Evolutionary conservation across 2,888 invertebrate genomes (phyloP).

Genomic region (Trichopoda pennipes): DNA sequence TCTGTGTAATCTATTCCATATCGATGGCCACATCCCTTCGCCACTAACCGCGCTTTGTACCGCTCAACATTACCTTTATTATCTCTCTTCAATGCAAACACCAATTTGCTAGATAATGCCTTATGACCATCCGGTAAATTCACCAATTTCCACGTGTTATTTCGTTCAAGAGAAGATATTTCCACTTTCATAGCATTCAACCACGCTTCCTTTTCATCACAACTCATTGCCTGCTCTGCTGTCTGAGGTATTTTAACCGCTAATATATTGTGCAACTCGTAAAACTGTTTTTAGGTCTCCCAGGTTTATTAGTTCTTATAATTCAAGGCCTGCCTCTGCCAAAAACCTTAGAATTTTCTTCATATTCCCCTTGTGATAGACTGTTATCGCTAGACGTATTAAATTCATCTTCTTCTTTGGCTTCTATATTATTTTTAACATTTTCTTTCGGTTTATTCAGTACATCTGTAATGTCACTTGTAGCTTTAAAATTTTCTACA

Average conservation of each 20-base stretch:
- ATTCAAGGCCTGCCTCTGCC: neutral
- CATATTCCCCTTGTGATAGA: too few relatives aligned
- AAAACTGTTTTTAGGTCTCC: neutral
- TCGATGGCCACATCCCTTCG: constrained; percentile 1
- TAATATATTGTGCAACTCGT: too few relatives aligned
- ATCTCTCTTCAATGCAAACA: constrained; percentile 38
- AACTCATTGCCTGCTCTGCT: too few relatives aligned
- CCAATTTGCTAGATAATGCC: constrained; percentile 48
- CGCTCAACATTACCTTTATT: constrained; percentile 1
- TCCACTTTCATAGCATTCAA: neutral
- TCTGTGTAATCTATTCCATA: constrained; percentile 1
- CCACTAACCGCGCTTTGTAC: neutral
- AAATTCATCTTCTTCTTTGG: too few relatives aligned
- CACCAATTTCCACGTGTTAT: constrained; percentile 1
- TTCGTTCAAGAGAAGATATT: neutral
- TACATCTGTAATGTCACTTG: too few relatives aligned
- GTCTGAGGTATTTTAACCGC: neutral
- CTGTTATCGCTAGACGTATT: too few relatives aligned
- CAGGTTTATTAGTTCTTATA: neutral
- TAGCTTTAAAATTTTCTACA: too few relatives aligned
- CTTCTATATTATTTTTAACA: too few relatives aligned
- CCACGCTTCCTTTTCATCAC: neutral
- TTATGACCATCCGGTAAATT: constrained; percentile 38
- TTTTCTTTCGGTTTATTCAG: too few relatives aligned
- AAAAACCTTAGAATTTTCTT: too few relatives aligned